A percentile compares a stretch with the other conserved stretches of the same genome.
Conservation (phyloP, 2,888 invertebrate genomes). For the Arctia plantaginis region DNA sequence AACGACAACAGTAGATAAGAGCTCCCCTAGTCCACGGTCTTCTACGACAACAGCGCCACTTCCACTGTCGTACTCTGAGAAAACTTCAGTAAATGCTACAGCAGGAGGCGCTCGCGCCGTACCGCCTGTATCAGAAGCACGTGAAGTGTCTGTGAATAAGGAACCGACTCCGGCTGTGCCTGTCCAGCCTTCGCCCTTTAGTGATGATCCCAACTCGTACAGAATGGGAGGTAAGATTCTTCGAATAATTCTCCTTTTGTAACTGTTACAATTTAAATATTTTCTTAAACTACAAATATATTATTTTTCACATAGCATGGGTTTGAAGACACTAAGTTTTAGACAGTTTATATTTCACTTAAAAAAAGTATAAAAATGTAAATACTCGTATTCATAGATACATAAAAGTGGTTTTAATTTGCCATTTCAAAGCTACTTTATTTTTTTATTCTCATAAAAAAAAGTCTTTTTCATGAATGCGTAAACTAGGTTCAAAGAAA, state of each 20-base stretch:
- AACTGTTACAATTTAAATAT: background rate
- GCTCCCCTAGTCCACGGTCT: conserved; percentile 56
- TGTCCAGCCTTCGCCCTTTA: conserved; percentile 80
- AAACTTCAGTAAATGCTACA: conserved; percentile 43
- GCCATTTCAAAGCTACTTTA: too few relatives aligned
- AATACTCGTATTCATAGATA: too few relatives aligned
- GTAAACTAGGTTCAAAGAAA: too few relatives aligned
- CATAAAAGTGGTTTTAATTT: too few relatives aligned
- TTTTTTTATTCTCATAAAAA: too few relatives aligned
- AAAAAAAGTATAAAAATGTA: too few relatives aligned
- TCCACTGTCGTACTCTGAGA: conserved; percentile 70
- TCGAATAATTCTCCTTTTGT: background rate
- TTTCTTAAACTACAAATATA: too few relatives aligned
- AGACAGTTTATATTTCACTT: too few relatives aligned
- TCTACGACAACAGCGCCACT: conserved; percentile 46
- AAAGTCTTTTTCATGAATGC: too few relatives aligned
- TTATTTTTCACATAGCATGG: too few relatives aligned
- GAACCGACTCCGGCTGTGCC: conserved; percentile 73
- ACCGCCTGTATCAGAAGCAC: conserved; percentile 52
- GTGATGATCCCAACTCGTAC: conserved; percentile 89
- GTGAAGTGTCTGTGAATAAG: conserved; percentile 62
- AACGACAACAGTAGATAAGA: conserved; percentile 65
- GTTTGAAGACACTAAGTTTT: too few relatives aligned
- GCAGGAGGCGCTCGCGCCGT: conserved; percentile 47
- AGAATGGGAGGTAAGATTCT: conserved; percentile 89